Evolutionary conservation across 2,888 invertebrate genomes (phyloP), one percentile per base, ranked within the genome.

Genomic region (Ypsolopha scabrella): DNA sequence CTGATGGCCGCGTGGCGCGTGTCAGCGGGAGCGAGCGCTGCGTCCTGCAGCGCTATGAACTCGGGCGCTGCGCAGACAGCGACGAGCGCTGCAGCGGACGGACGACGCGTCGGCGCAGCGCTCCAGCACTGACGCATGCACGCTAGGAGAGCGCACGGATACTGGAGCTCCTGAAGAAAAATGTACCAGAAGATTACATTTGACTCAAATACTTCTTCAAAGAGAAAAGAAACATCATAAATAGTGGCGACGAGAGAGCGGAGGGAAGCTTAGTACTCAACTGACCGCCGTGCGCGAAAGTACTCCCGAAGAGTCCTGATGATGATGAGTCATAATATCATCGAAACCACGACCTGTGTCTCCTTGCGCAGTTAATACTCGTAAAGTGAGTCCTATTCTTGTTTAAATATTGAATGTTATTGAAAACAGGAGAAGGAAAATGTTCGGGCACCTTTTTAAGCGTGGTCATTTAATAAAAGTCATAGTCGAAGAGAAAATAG

Each of bases 91-190:
- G 95, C 95, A 6, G 98, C 97, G 0, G 97, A 94, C 0, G 99
- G 99, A 7, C 99, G 90, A 65, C 93, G 92, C 66, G 79, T 91
- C 0, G 94, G 93, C 58, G 92, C 89, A 51, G 96, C 96, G 10
- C 94, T 91, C 99, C 99, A 99, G 75, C 98, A 98, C 7, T 96
- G 89, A 0, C 96, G 95, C 97, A 99, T 98, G 49, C 96, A 87
- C 76, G 99, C 99, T 51, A 99, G 83, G 69, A 97, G 91, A 71
- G 95, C 94, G 66, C 93, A 92, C 0, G 96, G 95, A 80, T 94
- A 95, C 50, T 92, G 88, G 3, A 94, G 91, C 71, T 95, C 94
- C 91, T 91, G 67, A 6, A n/a, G 9, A 44, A 9, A 14, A 64
- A 38, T 8, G 38, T 38, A 11, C 6, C 9, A 11, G 2, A 8